Evolutionary conservation across 1,140 invertebrate species (phyloP), one percentile per base, ranked within the genome.

Genomic region (Ephestia elutella): DNA sequence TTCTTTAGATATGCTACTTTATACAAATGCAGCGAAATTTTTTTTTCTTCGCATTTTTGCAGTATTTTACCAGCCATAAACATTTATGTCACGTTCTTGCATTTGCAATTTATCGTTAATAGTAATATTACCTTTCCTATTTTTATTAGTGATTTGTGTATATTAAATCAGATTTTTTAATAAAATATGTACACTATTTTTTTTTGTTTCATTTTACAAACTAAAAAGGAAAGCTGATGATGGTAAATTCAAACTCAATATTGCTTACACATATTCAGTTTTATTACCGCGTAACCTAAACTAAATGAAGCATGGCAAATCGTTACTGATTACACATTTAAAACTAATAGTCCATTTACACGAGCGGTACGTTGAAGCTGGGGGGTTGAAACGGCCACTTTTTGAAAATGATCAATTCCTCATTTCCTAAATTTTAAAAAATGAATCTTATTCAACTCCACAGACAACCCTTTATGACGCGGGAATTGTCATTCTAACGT

Each of bases 251-350:
- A 66, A 70, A 70, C 67, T 55, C 55, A 62, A 19, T 28, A 20
- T 49, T 64, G 57, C 71, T 74, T 74, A 71, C 69, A 74, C 63
- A 71, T 73, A 73, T 63, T 58, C 57, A 49, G 59, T 71, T 60
- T 70, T 70, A 73, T 75, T 59, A 68, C 64, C 62, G 65, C 62
- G 58, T 65, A 49, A 61, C 32, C 56, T 64, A 63, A 65, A 68
- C 56, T 67, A 66, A 70, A 67, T 38, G 60, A 67, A 72, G 65
- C 67, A 66, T 67, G 65, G 67, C 64, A 63, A 64, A 49, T 49
- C 21, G 30, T 59, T 55, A 49, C 54, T 49, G 38, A 66, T 70
- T 65, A 70, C 60, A 65, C 50, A 35, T 44, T 15, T 44, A 44
- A 44, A 15, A 44, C 25, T 56, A 57, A 55, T 21, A 13, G 38